phyloP scores from a whole-genome alignment of 2,113 vertebrate species.

The Cyprinodon tularosa region DNA sequence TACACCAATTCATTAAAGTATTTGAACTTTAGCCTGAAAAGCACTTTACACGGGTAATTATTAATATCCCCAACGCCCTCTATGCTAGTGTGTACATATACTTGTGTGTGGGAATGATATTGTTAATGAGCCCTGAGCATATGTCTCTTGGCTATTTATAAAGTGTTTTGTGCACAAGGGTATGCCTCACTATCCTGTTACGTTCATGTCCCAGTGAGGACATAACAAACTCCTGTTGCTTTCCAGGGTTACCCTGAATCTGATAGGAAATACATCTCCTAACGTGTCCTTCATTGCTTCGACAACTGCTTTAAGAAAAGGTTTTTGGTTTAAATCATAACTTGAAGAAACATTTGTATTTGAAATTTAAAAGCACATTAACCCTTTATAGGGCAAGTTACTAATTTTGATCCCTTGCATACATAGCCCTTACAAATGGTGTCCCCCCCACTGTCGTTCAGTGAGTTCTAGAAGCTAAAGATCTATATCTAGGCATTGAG shows the following conservation, averaged over 20 bases:
- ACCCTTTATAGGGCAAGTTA: too few relatives aligned
- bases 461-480: too few relatives aligned
- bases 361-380: background rate
- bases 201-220: constrained; percentile 43
- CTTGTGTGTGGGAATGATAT: constrained; percentile 63
- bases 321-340: background rate
- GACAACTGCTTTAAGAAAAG: background rate
- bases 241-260: constrained; percentile 44
- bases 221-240: constrained; percentile 41
- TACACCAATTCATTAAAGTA: background rate
- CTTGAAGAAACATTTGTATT: background rate
- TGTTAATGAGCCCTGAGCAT: constrained; percentile 72
- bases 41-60: constrained; percentile 38
- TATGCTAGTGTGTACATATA: constrained; percentile 15
- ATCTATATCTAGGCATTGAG: too few relatives aligned
- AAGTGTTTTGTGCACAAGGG: constrained; percentile 77
- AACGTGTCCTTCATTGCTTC: background rate
- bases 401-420: too few relatives aligned
- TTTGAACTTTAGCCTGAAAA: background rate
- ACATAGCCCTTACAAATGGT: too few relatives aligned
- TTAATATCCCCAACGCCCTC: constrained; percentile 58
- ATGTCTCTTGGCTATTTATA: constrained; percentile 79
- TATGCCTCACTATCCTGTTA: constrained; percentile 69
- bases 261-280: background rate
- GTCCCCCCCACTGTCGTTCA: too few relatives aligned